Evolutionary conservation across 2,113 vertebrate genomes (phyloP).

Genomic region (Macrotis lagotis): DNA sequence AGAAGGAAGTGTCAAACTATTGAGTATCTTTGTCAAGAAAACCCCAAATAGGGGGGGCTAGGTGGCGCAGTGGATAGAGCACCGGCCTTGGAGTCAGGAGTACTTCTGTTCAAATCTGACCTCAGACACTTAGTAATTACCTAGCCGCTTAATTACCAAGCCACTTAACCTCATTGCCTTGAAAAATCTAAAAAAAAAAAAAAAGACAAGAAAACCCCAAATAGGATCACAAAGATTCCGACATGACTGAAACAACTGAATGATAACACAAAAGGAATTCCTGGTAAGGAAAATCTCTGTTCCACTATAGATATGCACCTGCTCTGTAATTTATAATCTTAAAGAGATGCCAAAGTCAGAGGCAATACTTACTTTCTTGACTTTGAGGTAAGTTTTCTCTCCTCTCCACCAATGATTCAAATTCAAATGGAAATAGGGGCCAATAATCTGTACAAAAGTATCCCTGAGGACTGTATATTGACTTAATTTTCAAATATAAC

Average conservation of each 20-base stretch:
- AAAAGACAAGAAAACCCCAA: neutral
- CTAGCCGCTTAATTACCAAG: too few species aligned
- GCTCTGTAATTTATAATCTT: neutral
- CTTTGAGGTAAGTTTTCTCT: neutral
- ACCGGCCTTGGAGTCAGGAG: too few species aligned
- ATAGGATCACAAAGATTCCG: neutral
- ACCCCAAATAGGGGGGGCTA: neutral
- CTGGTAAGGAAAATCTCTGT: neutral
- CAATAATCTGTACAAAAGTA: neutral
- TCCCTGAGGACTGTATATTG: neutral
- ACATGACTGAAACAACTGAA: neutral
- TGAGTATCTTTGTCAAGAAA: neutral
- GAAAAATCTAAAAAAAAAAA: too few species aligned
- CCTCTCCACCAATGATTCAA: neutral
- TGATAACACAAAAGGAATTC: neutral
- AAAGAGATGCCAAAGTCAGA: neutral
- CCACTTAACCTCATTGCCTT: too few species aligned
- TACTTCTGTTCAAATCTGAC: too few species aligned
- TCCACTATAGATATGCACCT: neutral
- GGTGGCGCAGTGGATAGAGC: too few species aligned
- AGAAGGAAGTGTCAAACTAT: neutral
- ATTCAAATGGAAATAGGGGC: neutral
- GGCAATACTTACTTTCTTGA: neutral
- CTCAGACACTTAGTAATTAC: too few species aligned
- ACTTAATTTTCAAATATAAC: neutral